phyloP scores from a whole-genome alignment of 2,797 vertebrate genomes.

The Bucorvus abyssinicus region DNA sequence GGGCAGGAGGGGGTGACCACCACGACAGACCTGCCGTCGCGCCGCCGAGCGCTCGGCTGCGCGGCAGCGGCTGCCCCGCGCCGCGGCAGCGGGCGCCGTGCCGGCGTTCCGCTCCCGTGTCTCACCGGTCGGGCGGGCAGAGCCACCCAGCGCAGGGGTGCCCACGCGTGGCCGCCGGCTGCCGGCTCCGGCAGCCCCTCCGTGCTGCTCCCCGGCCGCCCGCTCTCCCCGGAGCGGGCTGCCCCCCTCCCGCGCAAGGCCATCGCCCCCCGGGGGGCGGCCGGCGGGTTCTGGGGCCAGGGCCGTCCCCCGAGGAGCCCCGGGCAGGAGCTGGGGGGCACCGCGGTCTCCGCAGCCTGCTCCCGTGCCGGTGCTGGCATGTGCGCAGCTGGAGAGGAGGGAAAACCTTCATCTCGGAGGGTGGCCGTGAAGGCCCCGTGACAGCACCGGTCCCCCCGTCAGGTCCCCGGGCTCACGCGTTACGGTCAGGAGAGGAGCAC shows the following conservation, averaged over 20 bases:
- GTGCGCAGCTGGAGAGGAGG: fast-evolving
- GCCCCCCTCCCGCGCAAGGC: too few species aligned
- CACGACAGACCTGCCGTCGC: neutral
- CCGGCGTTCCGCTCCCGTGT: too few species aligned
- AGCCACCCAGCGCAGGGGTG: fast-evolving
- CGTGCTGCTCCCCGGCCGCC: fast-evolving
- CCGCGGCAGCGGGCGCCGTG: too few species aligned
- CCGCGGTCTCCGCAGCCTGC: fast-evolving
- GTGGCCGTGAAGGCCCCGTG: fast-evolving
- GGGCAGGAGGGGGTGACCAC: neutral
- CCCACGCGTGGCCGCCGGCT: fast-evolving
- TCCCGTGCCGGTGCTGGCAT: fast-evolving
- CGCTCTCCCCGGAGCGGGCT: too few species aligned
- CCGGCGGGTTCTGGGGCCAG: neutral
- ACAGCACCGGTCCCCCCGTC: fast-evolving
- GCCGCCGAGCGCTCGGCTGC: neutral
- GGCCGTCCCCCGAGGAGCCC: neutral
- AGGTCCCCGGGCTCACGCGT: neutral
- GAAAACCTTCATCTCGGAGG: fast-evolving
- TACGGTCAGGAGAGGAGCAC: fast-evolving
- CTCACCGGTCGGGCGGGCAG: too few species aligned
- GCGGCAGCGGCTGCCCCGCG: too few species aligned
- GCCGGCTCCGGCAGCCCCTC: fast-evolving
- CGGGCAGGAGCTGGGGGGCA: neutral
- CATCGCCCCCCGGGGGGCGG: fast-evolving